phyloP scores from a whole-genome alignment of 1,140 invertebrate genomes.

The Aricia agestis region DNA sequence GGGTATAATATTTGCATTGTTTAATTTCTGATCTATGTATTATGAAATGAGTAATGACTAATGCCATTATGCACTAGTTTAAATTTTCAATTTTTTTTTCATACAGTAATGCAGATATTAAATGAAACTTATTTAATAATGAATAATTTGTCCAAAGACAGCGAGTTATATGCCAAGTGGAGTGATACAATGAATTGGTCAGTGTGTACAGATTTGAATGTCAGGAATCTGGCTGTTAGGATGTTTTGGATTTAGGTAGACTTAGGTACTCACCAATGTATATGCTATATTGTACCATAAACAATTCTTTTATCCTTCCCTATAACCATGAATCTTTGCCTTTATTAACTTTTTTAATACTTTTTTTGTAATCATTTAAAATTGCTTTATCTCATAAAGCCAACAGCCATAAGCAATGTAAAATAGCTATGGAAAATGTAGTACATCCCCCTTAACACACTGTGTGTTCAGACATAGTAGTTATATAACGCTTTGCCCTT shows the following conservation, averaged over 20 bases:
- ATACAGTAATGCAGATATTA: constrained; percentile 16
- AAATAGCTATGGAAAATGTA: too few species aligned
- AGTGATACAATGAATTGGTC: constrained; percentile 14
- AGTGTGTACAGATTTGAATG: constrained; percentile 30
- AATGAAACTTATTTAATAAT: constrained; percentile 29
- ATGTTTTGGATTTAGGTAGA: constrained; percentile 36
- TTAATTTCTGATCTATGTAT: too few species aligned
- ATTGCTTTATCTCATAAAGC: too few species aligned
- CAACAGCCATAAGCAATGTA: too few species aligned
- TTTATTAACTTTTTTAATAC: not conserved
- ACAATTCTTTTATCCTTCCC: constrained; percentile 27
- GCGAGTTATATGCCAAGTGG: constrained; percentile 34
- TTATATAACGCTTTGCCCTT: too few species aligned
- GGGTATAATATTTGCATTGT: too few species aligned
- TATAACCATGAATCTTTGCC: not conserved
- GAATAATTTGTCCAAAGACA: constrained; percentile 38
- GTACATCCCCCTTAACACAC: too few species aligned
- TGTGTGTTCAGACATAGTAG: too few species aligned
- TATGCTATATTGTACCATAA: constrained; percentile 33
- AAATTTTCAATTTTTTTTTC: not conserved
- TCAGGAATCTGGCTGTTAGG: constrained; percentile 32
- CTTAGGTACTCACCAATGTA: constrained; percentile 23
- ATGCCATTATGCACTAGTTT: not conserved
- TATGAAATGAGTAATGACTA: not conserved
- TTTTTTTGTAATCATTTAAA: too few species aligned